Percentiles rank a stretch among this genome's conserved stretches.
Conservation (phyloP, 2,888 invertebrate species). For the Mythimna vitellina region DNA sequence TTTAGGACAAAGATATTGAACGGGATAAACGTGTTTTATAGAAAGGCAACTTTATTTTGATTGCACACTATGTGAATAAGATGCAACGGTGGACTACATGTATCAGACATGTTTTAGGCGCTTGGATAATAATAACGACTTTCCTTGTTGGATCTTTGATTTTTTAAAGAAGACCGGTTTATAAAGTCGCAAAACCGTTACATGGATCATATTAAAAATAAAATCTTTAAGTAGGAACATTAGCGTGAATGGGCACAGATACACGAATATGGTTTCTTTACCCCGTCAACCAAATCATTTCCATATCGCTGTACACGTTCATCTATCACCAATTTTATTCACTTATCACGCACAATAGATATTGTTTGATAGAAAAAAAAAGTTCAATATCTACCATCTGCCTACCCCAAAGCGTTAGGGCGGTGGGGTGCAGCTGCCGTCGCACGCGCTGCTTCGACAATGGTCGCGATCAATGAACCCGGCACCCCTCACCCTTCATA, state of each 20-base stretch:
- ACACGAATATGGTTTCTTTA: not conserved
- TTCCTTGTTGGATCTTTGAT: not conserved
- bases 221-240: not conserved
- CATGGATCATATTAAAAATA: not conserved
- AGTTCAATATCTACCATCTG: slow-evolving; percentile 80
- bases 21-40: slow-evolving; percentile 41
- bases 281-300: slow-evolving; percentile 48
- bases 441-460: slow-evolving; percentile 87
- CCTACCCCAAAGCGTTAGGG: slow-evolving; percentile 76
- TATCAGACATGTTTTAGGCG: slow-evolving; percentile 10
- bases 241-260: not conserved
- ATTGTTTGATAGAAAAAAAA: slow-evolving; percentile 70
- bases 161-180: not conserved
- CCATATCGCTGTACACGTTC: slow-evolving; percentile 47
- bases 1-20: slow-evolving; percentile 18
- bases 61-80: slow-evolving; percentile 19
- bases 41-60: slow-evolving; percentile 19
- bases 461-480: slow-evolving; percentile 88
- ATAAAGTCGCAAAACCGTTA: too few species aligned
- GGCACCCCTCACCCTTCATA: slow-evolving; percentile 77
- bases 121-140: not conserved
- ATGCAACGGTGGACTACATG: slow-evolving; percentile 10
- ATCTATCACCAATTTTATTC: slow-evolving; percentile 58
- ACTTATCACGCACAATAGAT: slow-evolving; percentile 63
- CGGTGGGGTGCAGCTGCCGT: slow-evolving; percentile 83